phyloP scores from a whole-genome alignment of 2,113 vertebrate species.

The Pelvicachromis taeniatus region DNA sequence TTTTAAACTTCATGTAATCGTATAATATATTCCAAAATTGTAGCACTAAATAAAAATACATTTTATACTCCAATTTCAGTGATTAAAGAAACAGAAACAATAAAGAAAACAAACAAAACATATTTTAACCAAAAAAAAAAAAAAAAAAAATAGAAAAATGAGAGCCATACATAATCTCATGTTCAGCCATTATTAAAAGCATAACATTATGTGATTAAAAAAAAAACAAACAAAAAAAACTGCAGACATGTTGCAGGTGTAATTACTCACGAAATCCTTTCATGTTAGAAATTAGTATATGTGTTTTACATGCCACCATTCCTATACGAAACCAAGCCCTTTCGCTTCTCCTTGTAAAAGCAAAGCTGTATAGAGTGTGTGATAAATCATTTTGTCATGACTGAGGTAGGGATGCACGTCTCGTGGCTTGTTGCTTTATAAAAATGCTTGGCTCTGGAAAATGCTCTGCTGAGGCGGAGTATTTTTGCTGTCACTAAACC shows the following conservation, averaged over 20 bases:
- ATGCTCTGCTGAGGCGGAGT: background rate
- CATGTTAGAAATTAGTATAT: conserved; percentile 18
- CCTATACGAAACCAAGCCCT: conserved; percentile 7
- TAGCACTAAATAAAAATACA: background rate
- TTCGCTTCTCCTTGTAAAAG: conserved; percentile 25
- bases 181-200: background rate
- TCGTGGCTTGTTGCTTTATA: background rate
- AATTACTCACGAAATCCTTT: conserved; percentile 24
- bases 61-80: background rate
- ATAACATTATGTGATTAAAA: background rate
- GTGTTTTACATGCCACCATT: conserved; percentile 5
- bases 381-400: conserved; percentile 34
- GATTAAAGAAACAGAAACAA: no score
- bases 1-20: background rate
- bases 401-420: background rate
- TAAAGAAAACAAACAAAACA: no score
- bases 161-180: background rate
- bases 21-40: background rate
- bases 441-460: background rate
- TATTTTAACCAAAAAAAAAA: background rate
- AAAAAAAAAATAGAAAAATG: background rate
- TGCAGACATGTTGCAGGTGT: background rate
- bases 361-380: background rate
- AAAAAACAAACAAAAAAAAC: background rate
- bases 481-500: background rate